Percentiles rank a stretch among this genome's conserved stretches.
phyloP scores from a whole-genome alignment of 2,888 invertebrate genomes.

The Plebejus argus region DNA sequence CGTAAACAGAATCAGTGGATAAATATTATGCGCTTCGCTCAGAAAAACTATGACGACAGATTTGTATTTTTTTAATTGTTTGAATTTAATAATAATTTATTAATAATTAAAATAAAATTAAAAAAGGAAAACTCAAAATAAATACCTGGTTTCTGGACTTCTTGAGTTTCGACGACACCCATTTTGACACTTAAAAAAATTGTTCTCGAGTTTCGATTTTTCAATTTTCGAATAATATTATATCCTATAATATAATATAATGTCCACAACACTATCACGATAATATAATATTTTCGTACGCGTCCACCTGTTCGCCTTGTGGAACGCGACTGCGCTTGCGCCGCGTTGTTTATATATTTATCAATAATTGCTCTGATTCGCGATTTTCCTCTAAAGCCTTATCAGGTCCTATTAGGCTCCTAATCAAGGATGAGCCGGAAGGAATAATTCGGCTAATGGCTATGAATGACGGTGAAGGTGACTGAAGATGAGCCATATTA shows the following conservation, averaged over 20 bases:
- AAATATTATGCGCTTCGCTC: neutral
- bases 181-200: neutral
- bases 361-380: neutral
- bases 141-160: conserved; percentile 22
- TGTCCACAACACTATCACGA: neutral
- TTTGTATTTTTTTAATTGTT: no score
- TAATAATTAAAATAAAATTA: no score
- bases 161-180: conserved; percentile 9
- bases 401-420: neutral
- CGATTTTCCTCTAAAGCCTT: neutral
- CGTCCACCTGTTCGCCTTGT: neutral
- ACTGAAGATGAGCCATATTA: neutral
- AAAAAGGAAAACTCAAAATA: neutral
- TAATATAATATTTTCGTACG: neutral
- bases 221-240: neutral
- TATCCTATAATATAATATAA: neutral
- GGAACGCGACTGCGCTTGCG: conserved; percentile 4
- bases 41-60: no score
- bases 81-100: no score
- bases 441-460: neutral
- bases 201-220: neutral
- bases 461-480: neutral
- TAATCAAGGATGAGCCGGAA: neutral
- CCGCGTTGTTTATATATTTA: conserved; percentile 6
- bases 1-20: neutral